Percentiles rank a stretch among this genome's conserved stretches.
phyloP scores from a whole-genome alignment of 2,888 invertebrate genomes.

The Drosophila fulvimacula region DNA sequence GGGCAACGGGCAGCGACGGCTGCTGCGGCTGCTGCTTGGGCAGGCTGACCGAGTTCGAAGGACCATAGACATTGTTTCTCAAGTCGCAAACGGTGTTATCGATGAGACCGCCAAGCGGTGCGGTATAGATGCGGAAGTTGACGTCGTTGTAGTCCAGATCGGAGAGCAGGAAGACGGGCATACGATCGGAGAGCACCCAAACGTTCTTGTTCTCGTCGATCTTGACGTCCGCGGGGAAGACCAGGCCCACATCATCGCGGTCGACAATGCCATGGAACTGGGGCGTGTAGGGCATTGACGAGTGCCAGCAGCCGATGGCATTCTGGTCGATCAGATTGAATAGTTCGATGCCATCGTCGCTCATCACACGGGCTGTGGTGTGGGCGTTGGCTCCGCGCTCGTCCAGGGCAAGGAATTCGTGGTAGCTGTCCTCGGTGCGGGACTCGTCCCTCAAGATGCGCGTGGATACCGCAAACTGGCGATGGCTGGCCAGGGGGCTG shows the following conservation, averaged over 20 bases:
- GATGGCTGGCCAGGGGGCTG: conserved; percentile 91
- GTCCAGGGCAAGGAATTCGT: conserved; percentile 88
- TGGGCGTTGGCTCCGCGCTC: conserved; percentile 89
- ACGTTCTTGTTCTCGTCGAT: conserved; percentile 89
- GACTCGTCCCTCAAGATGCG: conserved; percentile 89
- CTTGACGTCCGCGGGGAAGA: conserved; percentile 93
- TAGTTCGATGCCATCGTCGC: conserved; percentile 90
- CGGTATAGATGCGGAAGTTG: conserved; percentile 91
- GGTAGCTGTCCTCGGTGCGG: conserved; percentile 89
- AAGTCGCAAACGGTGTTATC: conserved; percentile 90
- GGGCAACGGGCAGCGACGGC: conserved; percentile 25
- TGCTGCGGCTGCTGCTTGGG: conserved; percentile 59
- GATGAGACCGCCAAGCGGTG: conserved; percentile 88
- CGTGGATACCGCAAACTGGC: conserved; percentile 92
- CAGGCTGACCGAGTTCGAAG: conserved; percentile 68
- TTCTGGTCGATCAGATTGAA: conserved; percentile 93
- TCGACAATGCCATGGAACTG: conserved; percentile 90
- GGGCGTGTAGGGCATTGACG: conserved; percentile 87
- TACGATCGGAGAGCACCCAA: conserved; percentile 93
- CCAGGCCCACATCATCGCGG: conserved; percentile 90
- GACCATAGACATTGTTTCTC: conserved; percentile 77
- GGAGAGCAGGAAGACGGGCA: conserved; percentile 91
- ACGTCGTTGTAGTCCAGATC: conserved; percentile 90
- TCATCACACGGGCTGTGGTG: conserved; percentile 90
- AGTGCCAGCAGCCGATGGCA: conserved; percentile 93